phyloP scores from a whole-genome alignment of 1,140 invertebrate species.

The Euwallacea fornicatus region DNA sequence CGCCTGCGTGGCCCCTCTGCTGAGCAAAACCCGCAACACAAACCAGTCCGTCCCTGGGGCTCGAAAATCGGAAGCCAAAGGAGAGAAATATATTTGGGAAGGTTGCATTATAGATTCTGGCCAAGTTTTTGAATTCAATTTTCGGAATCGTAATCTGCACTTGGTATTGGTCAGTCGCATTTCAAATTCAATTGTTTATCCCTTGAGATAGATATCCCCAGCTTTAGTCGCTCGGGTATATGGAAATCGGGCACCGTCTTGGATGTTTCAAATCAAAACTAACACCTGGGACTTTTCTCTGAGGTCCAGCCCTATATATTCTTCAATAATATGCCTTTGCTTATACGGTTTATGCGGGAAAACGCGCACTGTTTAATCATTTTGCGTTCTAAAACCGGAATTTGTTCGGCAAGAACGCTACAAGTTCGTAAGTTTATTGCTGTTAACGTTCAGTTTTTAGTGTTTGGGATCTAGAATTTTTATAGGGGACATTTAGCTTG shows the following conservation, averaged over 20 bases:
- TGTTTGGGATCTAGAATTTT: no score
- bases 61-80: conserved; percentile 43
- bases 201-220: conserved; percentile 51
- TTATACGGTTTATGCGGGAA: conserved; percentile 7
- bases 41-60: conserved; percentile 15
- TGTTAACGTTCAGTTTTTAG: no score
- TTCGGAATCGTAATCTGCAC: conserved; percentile 52
- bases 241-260: conserved; percentile 48
- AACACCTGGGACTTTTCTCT: conserved; percentile 47
- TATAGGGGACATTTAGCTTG: no score
- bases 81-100: conserved; percentile 50
- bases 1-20: no score
- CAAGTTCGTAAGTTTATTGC: no score
- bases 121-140: conserved; percentile 56
- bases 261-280: conserved; percentile 52
- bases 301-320: conserved; percentile 36
- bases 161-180: conserved; percentile 53
- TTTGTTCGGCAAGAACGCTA: no score
- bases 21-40: neutral
- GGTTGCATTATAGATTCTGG: conserved; percentile 54
- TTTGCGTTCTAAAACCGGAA: no score
- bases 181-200: conserved; percentile 54
- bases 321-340: conserved; percentile 48
- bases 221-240: conserved; percentile 48
- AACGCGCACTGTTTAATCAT: no score